A percentile compares a stretch with the other conserved stretches of the same genome.
These are phyloP conservation scores for Peromyscus eremicus DNA, from an alignment of 2,797 vertebrate genomes.

Conservation along the genomic window DNA sequence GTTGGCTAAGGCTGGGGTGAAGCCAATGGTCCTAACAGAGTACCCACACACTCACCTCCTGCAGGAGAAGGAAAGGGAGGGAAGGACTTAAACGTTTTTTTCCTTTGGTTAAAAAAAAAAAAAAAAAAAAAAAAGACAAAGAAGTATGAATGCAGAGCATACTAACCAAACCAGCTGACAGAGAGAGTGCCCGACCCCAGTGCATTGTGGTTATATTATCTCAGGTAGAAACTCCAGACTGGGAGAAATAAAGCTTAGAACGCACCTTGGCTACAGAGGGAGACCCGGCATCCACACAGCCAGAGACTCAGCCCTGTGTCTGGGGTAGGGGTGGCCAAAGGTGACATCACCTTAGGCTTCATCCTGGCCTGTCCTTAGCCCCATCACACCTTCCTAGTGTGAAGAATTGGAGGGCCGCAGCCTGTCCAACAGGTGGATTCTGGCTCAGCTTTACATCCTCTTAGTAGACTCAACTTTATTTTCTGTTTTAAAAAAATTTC, in stretches of 20 bases:
- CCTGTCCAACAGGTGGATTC: not conserved
- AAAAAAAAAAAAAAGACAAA: slow-evolving; percentile 83
- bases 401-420: not conserved
- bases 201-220: slow-evolving; percentile 73
- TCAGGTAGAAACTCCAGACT: slow-evolving; percentile 66
- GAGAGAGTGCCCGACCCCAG: slow-evolving; percentile 78
- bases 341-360: not conserved
- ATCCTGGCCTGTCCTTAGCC: not conserved
- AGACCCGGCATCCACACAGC: not conserved
- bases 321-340: not conserved
- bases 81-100: slow-evolving; percentile 79
- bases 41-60: slow-evolving; percentile 88
- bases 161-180: slow-evolving; percentile 72
- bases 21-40: slow-evolving; percentile 80
- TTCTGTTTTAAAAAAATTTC: slow-evolving; percentile 44
- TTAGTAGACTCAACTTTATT: not conserved
- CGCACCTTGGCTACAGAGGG: not conserved
- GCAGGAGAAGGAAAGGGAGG: slow-evolving; percentile 85
- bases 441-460: not conserved
- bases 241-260: not conserved
- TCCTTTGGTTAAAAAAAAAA: slow-evolving; percentile 70
- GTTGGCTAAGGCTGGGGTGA: slow-evolving; percentile 69
- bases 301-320: not conserved
- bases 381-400: not conserved
- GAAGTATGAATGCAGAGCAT: slow-evolving; percentile 85